Base-by-base conservation (phyloP, 2,113 vertebrate species). In the Lichenostomus cassidix region DNA sequence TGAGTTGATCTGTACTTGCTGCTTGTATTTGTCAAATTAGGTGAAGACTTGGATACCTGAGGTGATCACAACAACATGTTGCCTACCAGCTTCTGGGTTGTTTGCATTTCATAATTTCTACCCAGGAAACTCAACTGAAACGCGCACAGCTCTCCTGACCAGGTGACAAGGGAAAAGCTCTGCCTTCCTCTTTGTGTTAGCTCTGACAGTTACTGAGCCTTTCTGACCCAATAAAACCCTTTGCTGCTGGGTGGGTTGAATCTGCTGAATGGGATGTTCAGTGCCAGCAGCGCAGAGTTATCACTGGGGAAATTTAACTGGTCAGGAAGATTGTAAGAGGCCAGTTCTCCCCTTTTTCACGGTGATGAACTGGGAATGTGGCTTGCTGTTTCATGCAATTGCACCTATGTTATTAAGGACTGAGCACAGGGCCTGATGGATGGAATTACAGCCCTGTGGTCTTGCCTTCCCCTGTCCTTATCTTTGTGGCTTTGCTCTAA, bases 371-470 rank as follows among this genome's bases (percentile, higher is more conserved):
- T 44, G 31, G 11, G 46, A 53, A 16, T 3, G 44, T 56, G 39
- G 33, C 79, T 87, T 19, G 46, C 37, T 42, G n/a, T 33, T 76
- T 21, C 4, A 3, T 33, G 91, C 37, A 35, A 3, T 50, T 52
- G 35, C 64, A 55, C 39, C 29, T 28, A 0, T 47, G 60, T 52
- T 84, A 10, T 29, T 78, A 33, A 46, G 1, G 10, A 15, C 50
- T 11, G 41, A 85, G 35, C 1, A 21, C 60, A 9, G 55, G 42
- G 41, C 68, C 44, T 25, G 17, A 35, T 60, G 89, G 89, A 67
- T 94, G 91, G 86, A 90, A 92, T 94, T 83, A 81, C 69, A 92
- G 80, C 83, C 67, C 50, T 19, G 4, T 28, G 55, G 41, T 60
- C 82, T 49, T 77, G 59, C 46, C 63, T 95, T 83, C 58, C 58